Percentiles rank a stretch among this genome's conserved stretches.
phyloP scores from a whole-genome alignment of 2,888 invertebrate species.

The Xanthia togata region DNA sequence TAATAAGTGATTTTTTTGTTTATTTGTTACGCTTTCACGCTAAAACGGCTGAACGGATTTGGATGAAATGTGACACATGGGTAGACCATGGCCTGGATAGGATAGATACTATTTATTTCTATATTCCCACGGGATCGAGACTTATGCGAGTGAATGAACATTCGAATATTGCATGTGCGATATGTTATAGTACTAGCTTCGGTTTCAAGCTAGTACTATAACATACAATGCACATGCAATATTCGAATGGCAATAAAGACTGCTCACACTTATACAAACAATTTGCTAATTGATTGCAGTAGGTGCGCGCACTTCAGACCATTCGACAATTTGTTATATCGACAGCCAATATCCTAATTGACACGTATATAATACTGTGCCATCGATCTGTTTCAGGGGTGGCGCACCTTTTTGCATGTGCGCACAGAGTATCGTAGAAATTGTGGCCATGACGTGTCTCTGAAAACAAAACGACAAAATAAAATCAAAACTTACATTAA shows the following conservation, averaged over 20 bases:
- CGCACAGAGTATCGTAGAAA: background rate
- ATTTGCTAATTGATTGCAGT: constrained; percentile 60
- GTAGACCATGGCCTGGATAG: too few relatives aligned
- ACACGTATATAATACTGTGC: constrained; percentile 68
- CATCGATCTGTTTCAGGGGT: constrained; percentile 27
- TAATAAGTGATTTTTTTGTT: too few relatives aligned
- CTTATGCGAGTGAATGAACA: too few relatives aligned
- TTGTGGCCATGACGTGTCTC: background rate
- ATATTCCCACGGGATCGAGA: too few relatives aligned
- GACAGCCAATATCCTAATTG: constrained; percentile 83
- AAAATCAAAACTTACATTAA: background rate
- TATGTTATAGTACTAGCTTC: too few relatives aligned
- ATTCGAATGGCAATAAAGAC: constrained; percentile 36
- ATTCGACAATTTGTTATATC: constrained; percentile 62
- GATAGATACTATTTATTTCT: too few relatives aligned
- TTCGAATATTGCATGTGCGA: too few relatives aligned
- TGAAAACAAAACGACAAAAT: background rate
- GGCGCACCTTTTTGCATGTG: background rate
- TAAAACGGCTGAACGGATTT: too few relatives aligned
- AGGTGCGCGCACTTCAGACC: constrained; percentile 57
- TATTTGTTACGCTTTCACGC: too few relatives aligned
- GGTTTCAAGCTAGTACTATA: too few relatives aligned
- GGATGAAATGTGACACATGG: too few relatives aligned
- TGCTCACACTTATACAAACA: constrained; percentile 54
- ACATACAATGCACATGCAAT: background rate